These are phyloP conservation scores for Byasa hedistus DNA, from an alignment of 2,888 invertebrate species.

Conservation along the genomic window DNA sequence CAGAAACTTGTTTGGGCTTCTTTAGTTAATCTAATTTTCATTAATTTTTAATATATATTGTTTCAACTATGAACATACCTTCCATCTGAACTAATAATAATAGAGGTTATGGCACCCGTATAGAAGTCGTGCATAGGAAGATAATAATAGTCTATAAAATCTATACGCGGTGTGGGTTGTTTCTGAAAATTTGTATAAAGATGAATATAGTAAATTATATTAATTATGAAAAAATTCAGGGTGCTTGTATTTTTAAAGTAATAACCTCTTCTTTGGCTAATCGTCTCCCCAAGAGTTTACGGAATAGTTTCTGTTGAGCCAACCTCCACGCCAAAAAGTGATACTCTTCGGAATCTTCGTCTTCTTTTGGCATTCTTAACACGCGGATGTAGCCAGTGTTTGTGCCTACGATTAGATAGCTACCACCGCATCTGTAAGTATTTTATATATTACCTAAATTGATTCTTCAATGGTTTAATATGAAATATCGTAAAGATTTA, in stretches of 20 bases:
- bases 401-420: slow-evolving; percentile 63
- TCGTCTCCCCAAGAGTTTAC: slow-evolving; percentile 66
- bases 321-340: slow-evolving; percentile 54
- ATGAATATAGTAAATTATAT: neutral
- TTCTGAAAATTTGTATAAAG: slow-evolving; percentile 40
- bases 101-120: slow-evolving; percentile 83
- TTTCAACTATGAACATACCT: slow-evolving; percentile 56
- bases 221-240: neutral
- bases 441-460: too few species aligned
- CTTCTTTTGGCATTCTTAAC: slow-evolving; percentile 60
- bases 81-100: slow-evolving; percentile 82
- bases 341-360: slow-evolving; percentile 56
- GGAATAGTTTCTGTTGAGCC: slow-evolving; percentile 56
- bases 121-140: slow-evolving; percentile 87
- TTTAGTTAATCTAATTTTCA: too few species aligned
- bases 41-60: too few species aligned
- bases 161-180: slow-evolving; percentile 67
- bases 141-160: slow-evolving; percentile 81
- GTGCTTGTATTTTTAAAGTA: neutral
- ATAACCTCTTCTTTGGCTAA: slow-evolving; percentile 69
- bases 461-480: too few species aligned
- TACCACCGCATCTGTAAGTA: slow-evolving; percentile 54
- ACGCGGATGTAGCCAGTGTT: slow-evolving; percentile 68
- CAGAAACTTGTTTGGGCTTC: too few species aligned
- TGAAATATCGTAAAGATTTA: too few species aligned